phyloP scores from a whole-genome alignment of 2,113 vertebrate species.

The Rhea americana region DNA sequence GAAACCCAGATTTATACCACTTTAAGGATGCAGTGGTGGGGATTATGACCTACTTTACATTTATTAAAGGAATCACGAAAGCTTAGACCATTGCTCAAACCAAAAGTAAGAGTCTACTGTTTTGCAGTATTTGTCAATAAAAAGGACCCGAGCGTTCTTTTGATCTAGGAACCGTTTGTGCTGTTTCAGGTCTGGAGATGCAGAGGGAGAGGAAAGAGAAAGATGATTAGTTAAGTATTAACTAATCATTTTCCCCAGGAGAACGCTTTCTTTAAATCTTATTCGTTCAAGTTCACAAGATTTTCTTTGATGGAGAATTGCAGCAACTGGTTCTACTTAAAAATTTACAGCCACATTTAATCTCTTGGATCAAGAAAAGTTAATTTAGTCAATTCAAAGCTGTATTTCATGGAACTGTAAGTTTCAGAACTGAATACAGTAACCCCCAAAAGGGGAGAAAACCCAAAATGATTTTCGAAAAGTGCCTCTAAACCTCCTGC shows the following conservation, averaged over 20 bases:
- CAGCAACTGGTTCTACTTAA: constrained; percentile 60
- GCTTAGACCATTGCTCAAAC: neutral
- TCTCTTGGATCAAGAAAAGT: constrained; percentile 65
- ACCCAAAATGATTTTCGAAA: neutral
- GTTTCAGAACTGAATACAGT: neutral
- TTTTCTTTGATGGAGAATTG: constrained; percentile 63
- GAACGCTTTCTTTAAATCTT: constrained; percentile 14
- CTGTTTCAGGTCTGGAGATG: constrained; percentile 55
- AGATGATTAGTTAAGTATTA: constrained; percentile 49
- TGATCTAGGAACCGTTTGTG: constrained; percentile 44
- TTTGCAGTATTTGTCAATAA: constrained; percentile 31
- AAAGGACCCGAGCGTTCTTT: neutral
- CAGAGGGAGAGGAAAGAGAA: neutral
- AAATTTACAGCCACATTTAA: constrained; percentile 65
- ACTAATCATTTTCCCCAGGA: constrained; percentile 56
- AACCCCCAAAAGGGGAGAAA: neutral
- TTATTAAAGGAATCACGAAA: constrained; percentile 41
- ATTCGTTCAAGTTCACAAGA: constrained; percentile 26
- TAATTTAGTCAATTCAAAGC: constrained; percentile 50
- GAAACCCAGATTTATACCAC: constrained; percentile 66
- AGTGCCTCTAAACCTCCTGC: neutral
- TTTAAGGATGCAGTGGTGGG: constrained; percentile 59
- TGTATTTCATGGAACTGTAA: constrained; percentile 17
- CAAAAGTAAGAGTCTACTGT: constrained; percentile 10
- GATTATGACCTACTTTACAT: constrained; percentile 65